phyloP scores from a whole-genome alignment of 2,888 invertebrate species.

The Thyatira batis region DNA sequence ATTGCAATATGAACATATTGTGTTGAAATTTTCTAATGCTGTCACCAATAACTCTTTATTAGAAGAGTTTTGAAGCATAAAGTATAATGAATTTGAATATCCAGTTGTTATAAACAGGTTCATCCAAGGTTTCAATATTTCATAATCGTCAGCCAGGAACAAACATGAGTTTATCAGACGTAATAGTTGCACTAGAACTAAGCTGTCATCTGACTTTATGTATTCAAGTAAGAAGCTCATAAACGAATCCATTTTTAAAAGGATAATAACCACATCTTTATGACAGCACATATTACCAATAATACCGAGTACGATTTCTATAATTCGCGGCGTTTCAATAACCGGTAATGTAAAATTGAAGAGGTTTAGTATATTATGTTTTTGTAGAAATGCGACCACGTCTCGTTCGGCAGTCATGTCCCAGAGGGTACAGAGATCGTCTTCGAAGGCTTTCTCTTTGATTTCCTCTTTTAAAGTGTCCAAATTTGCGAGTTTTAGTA shows the following conservation, averaged over 20 bases:
- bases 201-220: constrained; percentile 85
- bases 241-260: constrained; percentile 82
- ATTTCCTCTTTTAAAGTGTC: constrained; percentile 77
- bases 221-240: constrained; percentile 81
- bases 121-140: constrained; percentile 59
- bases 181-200: constrained; percentile 88
- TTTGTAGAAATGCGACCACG: constrained; percentile 86
- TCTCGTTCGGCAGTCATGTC: constrained; percentile 92
- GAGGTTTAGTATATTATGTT: constrained; percentile 86
- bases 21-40: constrained; percentile 83
- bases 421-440: constrained; percentile 90
- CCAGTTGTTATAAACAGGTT: constrained; percentile 69
- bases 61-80: constrained; percentile 88
- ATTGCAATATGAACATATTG: constrained; percentile 74
- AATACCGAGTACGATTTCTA: constrained; percentile 92
- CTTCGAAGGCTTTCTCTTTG: constrained; percentile 85
- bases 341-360: constrained; percentile 81
- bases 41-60: constrained; percentile 83
- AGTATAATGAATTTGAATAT: constrained; percentile 84
- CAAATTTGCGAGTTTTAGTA: constrained; percentile 83
- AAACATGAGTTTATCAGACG: constrained; percentile 84
- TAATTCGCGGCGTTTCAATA: constrained; percentile 84
- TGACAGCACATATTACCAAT: constrained; percentile 92
- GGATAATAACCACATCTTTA: constrained; percentile 79
- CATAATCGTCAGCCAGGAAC: constrained; percentile 60